Evolutionary conservation across 2,888 invertebrate species (phyloP).

Genomic region (Pseudococcus longispinus): DNA sequence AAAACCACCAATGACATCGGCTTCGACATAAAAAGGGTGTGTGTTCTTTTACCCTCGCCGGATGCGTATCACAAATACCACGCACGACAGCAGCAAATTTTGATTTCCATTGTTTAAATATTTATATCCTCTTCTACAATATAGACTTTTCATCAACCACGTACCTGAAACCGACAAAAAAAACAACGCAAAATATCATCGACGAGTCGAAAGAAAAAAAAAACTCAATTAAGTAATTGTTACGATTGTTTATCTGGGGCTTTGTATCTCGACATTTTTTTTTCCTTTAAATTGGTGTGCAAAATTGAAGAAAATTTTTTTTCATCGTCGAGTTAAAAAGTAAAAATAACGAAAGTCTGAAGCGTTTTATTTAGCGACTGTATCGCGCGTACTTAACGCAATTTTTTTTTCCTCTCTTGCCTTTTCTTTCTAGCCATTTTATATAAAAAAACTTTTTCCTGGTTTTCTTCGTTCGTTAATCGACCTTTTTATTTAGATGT

Average conservation of each 20-base stretch:
- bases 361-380: slow-evolving; percentile 43
- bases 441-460: slow-evolving; percentile 32
- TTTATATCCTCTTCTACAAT: slow-evolving; percentile 3
- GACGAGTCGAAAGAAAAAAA: background rate
- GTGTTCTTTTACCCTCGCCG: background rate
- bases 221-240: slow-evolving; percentile 11
- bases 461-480: slow-evolving; percentile 45
- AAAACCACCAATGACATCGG: slow-evolving; percentile 27
- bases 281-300: background rate
- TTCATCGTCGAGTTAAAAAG: slow-evolving; percentile 18
- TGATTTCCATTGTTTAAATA: slow-evolving; percentile 29
- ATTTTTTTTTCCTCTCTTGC: background rate
- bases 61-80: background rate
- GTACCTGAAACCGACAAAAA: background rate
- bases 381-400: slow-evolving; percentile 29
- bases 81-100: background rate
- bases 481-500: slow-evolving; percentile 45
- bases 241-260: background rate
- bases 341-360: slow-evolving; percentile 18
- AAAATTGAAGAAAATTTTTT: background rate
- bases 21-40: background rate
- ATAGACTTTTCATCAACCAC: background rate
- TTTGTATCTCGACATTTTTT: background rate
- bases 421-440: slow-evolving; percentile 29
- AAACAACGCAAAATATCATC: background rate